Base-by-base conservation (phyloP, 1,140 invertebrate species). In the Procambarus virginalis region DNA sequence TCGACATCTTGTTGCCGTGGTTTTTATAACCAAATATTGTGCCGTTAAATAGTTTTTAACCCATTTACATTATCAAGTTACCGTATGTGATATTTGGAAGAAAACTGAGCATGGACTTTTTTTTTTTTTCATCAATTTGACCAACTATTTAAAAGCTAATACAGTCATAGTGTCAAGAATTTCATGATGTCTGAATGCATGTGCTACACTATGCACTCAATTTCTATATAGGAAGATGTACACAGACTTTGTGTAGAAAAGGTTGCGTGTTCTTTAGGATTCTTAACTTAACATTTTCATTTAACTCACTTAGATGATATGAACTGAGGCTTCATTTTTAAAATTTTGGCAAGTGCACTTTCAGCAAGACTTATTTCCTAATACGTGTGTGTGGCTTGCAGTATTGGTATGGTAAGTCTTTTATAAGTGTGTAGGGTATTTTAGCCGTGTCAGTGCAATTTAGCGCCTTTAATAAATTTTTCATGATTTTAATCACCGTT, bases 181-280 rank as follows among this genome's bases (percentile, higher is more conserved):
- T 58, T 5, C 60, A 64, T 51, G 78, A 58, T 34, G 49, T 73
- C 45, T 73, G 60, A 84, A 73, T 84, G 82, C 60, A 73, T 84
- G 12, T 73, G 82, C 68, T 84, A 22, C 20, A 84, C 49, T 9
- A 84, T 84, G 82, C 82, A 84, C 82, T 17, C 48, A 49, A 73
- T 84, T 70, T n/a, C 12, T n/a, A 70, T 83, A 20, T 49, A 73
- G 68, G 58, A 84, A 68, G 68, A 84, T 20, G 68, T 60, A 45
- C 60, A 60, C 49, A 64, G 0, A 73, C 68, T 84, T 84, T 84
- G n/a, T 84, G 45, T 84, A 73, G 82, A 84, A 12, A 20, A 49
- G 82, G 68, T 70, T 70, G 48, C 17, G 46, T 84, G 46, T 73
- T 68, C 22, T 68, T 55, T n/a, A 84, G 64, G 82, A 49, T 73